Percentiles rank a stretch among this genome's conserved stretches.
Evolutionary conservation across 1,140 invertebrate species (phyloP).

Genomic region (Cheumatopsyche charites): DNA sequence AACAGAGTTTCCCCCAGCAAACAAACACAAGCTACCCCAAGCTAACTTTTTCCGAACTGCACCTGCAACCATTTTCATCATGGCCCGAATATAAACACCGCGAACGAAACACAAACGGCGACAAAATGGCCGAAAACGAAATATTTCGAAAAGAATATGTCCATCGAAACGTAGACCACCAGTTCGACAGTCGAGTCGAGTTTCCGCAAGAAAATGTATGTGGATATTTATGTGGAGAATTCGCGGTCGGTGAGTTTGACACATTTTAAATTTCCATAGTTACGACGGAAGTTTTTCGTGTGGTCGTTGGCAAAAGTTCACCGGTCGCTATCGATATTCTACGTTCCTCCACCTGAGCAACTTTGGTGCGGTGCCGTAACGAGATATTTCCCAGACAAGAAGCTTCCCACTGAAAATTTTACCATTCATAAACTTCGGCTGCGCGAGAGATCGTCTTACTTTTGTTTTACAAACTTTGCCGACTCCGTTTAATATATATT

Average conservation of each 20-base stretch:
- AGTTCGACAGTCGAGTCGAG: too few relatives aligned
- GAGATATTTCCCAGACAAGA: slow-evolving; percentile 20
- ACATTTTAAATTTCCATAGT: slow-evolving; percentile 34
- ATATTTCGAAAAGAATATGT: not conserved
- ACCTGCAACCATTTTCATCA: slow-evolving; percentile 12
- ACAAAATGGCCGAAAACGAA: not conserved
- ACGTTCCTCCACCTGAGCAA: slow-evolving; percentile 14
- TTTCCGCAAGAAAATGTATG: too few relatives aligned
- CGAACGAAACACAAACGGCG: not conserved
- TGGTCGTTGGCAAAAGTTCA: slow-evolving; percentile 12
- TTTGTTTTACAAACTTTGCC: slow-evolving; percentile 22
- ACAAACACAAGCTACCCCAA: not conserved
- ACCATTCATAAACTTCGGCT: slow-evolving; percentile 26
- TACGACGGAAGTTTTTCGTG: slow-evolving; percentile 15
- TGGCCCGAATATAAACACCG: not conserved
- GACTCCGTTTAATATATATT: not conserved
- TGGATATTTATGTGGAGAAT: too few relatives aligned
- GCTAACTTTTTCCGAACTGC: slow-evolving; percentile 3
- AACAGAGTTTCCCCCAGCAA: slow-evolving; percentile 12
- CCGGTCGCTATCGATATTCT: not conserved
- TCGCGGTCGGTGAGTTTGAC: slow-evolving; percentile 8
- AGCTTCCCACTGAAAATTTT: slow-evolving; percentile 24
- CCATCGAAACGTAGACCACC: too few relatives aligned
- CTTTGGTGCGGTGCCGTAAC: slow-evolving; percentile 9
- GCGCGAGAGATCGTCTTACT: slow-evolving; percentile 6